Percentiles rank a stretch among this genome's conserved stretches.
These are phyloP conservation scores for Adrianichthys oophorus DNA, from an alignment of 2,797 vertebrate species.

Conservation along the genomic window DNA sequence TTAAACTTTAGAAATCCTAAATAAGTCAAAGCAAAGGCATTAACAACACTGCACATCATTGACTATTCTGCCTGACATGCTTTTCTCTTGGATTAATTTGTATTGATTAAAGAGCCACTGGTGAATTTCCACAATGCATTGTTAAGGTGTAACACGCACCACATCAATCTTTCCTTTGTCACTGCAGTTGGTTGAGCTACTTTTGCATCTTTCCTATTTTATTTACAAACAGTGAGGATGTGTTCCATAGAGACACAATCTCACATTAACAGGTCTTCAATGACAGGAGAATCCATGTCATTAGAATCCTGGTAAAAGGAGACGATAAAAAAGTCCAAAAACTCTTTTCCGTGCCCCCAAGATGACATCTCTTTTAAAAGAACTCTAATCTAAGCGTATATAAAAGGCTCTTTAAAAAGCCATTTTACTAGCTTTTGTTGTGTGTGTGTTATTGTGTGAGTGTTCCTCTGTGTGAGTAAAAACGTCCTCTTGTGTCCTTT, in stretches of 20 bases:
- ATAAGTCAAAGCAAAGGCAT: too few relatives aligned
- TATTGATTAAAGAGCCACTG: not conserved
- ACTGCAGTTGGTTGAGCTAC: too few relatives aligned
- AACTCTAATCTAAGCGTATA: slow-evolving; percentile 61
- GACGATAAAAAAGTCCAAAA: slow-evolving; percentile 67
- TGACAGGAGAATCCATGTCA: slow-evolving; percentile 12
- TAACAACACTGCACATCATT: too few relatives aligned
- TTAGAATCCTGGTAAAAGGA: slow-evolving; percentile 33
- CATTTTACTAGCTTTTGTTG: slow-evolving; percentile 56
- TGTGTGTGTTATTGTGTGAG: slow-evolving; percentile 7
- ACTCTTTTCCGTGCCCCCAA: slow-evolving; percentile 65
- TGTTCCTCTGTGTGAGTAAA: slow-evolving; percentile 14
- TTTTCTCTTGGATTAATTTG: too few relatives aligned
- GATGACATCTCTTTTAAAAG: slow-evolving; percentile 70
- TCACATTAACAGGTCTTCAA: slow-evolving; percentile 32
- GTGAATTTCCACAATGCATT: slow-evolving; percentile 5
- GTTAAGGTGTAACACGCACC: too few relatives aligned
- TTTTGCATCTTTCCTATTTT: too few relatives aligned
- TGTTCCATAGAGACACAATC: slow-evolving; percentile 16
- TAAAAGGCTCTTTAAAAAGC: slow-evolving; percentile 63
- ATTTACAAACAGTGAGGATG: slow-evolving; percentile 7
- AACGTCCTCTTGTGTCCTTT: slow-evolving; percentile 25
- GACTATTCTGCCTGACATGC: too few relatives aligned
- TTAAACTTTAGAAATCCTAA: too few relatives aligned
- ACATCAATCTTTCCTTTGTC: too few relatives aligned